phyloP scores from a whole-genome alignment of 2,888 invertebrate genomes.

The Brachypalpus laphriformis region DNA sequence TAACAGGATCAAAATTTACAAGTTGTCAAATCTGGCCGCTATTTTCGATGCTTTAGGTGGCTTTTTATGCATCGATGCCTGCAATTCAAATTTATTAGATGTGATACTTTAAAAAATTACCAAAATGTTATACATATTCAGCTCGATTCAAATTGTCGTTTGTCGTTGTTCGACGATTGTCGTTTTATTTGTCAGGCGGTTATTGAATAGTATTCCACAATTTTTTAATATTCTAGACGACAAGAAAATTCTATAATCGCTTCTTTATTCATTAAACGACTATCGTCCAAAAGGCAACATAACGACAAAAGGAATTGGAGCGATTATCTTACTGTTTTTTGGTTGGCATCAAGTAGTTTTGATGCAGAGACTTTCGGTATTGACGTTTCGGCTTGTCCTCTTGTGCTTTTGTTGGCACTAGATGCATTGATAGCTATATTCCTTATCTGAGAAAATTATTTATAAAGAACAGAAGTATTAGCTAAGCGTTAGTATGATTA shows the following conservation, averaged over 20 bases:
- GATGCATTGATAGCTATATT: constrained; percentile 30
- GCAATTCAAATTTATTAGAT: not conserved
- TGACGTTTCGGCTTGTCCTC: not conserved
- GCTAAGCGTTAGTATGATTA: no score
- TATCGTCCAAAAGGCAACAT: no score
- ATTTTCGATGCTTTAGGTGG: constrained; percentile 77
- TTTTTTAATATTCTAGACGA: no score
- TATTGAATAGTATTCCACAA: no score
- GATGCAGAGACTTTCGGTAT: not conserved
- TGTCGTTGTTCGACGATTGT: no score
- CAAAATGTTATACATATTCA: no score
- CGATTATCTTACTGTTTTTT: constrained; percentile 36
- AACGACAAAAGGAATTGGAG: no score
- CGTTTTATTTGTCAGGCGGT: no score
- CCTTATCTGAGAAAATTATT: constrained; percentile 32
- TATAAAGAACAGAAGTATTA: not conserved
- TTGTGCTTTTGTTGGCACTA: not conserved
- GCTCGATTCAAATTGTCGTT: no score
- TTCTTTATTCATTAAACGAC: no score
- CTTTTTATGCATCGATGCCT: constrained; percentile 26
- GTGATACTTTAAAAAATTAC: no score
- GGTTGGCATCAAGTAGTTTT: not conserved
- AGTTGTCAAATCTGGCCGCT: constrained; percentile 74
- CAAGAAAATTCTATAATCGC: no score
- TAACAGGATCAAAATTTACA: constrained; percentile 14